Base-by-base conservation (phyloP, 1,140 invertebrate species). In the Mylabris phalerata region DNA sequence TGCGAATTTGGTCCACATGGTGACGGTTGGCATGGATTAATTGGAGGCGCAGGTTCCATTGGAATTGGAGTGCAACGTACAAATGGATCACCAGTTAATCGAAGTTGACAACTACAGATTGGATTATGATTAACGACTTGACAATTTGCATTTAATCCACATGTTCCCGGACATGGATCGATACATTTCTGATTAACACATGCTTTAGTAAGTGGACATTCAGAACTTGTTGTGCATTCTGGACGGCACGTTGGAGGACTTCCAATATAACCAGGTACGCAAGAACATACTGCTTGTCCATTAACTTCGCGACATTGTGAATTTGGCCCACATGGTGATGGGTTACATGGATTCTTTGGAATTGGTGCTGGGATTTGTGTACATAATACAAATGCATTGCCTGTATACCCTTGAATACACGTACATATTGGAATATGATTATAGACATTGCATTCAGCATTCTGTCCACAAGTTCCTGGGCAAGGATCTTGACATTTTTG, bases 51-150 rank as follows among this genome's bases (percentile, higher is more conserved):
- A 48, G 61, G 57, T 56, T 55, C 59, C 27, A 48, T 5, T 9
- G 43, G 62, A 61, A 71, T 74, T 47, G 66, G 61, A 9, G 51
- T 27, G 66, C 78, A 80, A 60, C 74, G 64, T 4, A 76, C 67
- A 55, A 88, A 88, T 9, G 87, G 85, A 81, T 90, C 87, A 50
- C 88, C 88, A 50, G 82, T 87, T 63, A 82, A 88, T 32, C 76
- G 78, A 11, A 75, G 52, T 40, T 80, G 79, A 73, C 88, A 91
- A 56, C 78, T 83, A 73, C 88, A 91, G 45, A 89, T 83, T 2
- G 88, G 87, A 75, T 84, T 88, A 66, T 92, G 88, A 70, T 85
- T 86, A 9, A 86, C 79, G 42, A 88, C 83, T 73, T 82, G 77
- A 70, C 87, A 90, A 56, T 80, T 73, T 2, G 88, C 81, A 59